Conservation (phyloP, 2,113 vertebrate species). For the Strigops habroptila region DNA sequence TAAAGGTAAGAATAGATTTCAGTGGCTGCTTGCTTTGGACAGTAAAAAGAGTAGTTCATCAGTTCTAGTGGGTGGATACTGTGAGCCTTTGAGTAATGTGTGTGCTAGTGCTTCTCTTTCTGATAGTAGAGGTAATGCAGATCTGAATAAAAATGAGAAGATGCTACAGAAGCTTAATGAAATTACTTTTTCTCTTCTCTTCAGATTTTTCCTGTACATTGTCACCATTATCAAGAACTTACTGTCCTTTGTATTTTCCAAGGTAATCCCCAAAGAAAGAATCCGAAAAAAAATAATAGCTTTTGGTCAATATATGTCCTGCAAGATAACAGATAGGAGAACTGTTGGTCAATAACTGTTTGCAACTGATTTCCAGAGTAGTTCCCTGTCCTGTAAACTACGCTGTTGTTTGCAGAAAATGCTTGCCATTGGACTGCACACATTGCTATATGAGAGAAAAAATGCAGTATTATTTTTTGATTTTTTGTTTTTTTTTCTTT, state of each 20-base stretch:
- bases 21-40: not conserved
- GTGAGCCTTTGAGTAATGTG: not conserved
- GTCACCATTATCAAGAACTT: not conserved
- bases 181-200: not conserved
- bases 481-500: not conserved
- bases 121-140: not conserved
- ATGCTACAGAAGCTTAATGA: not conserved
- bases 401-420: not conserved
- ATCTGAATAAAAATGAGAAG: not conserved
- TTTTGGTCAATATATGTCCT: not conserved
- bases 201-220: not conserved
- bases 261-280: not conserved
- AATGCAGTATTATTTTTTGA: not conserved
- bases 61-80: not conserved
- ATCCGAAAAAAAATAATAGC: not conserved
- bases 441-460: not conserved
- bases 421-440: not conserved
- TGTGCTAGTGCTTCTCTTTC: not conserved
- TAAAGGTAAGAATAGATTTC: not conserved
- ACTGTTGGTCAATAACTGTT: not conserved
- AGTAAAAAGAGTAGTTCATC: not conserved
- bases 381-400: not conserved
- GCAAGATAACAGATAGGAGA: not conserved
- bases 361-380: not conserved
- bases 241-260: not conserved